Percentiles rank a stretch among this genome's conserved stretches.
These are phyloP conservation scores for Trilocha varians DNA, from an alignment of 2,888 invertebrate genomes.

Conservation along the genomic window DNA sequence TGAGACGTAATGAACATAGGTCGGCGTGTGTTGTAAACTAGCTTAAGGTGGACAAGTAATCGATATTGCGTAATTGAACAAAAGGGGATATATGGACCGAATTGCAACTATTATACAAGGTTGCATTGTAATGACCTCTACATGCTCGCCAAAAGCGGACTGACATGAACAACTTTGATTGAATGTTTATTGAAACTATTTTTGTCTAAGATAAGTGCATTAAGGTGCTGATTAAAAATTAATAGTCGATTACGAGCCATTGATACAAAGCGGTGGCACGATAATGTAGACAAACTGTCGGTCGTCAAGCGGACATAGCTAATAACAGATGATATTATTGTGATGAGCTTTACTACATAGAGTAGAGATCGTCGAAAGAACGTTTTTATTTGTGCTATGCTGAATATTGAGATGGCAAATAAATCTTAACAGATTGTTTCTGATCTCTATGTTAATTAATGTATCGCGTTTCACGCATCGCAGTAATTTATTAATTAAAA, in stretches of 20 bases:
- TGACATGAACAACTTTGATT: slow-evolving; percentile 26
- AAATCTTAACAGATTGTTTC: background rate
- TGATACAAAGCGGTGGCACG: too few species aligned
- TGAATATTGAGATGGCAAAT: background rate
- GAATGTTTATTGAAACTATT: slow-evolving; percentile 14
- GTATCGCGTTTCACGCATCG: background rate
- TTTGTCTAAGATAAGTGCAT: slow-evolving; percentile 10
- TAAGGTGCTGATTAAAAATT: slow-evolving; percentile 4
- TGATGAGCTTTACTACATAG: too few species aligned
- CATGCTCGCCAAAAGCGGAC: slow-evolving; percentile 22
- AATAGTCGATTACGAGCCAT: too few species aligned
- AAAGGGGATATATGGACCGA: slow-evolving; percentile 38
- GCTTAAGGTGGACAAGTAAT: slow-evolving; percentile 41
- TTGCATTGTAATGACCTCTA: slow-evolving; percentile 26
- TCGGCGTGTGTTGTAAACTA: slow-evolving; percentile 29
- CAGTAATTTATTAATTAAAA: background rate
- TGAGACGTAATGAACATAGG: slow-evolving; percentile 10
- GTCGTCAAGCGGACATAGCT: too few species aligned
- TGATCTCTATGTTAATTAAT: background rate
- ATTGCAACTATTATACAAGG: slow-evolving; percentile 36
- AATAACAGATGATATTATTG: too few species aligned
- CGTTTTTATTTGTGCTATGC: background rate
- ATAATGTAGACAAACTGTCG: too few species aligned
- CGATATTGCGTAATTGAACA: slow-evolving; percentile 32
- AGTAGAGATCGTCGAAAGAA: too few species aligned